Evolutionary conservation across 2,113 vertebrate genomes (phyloP).

Genomic region (Rhinolophus sinicus): DNA sequence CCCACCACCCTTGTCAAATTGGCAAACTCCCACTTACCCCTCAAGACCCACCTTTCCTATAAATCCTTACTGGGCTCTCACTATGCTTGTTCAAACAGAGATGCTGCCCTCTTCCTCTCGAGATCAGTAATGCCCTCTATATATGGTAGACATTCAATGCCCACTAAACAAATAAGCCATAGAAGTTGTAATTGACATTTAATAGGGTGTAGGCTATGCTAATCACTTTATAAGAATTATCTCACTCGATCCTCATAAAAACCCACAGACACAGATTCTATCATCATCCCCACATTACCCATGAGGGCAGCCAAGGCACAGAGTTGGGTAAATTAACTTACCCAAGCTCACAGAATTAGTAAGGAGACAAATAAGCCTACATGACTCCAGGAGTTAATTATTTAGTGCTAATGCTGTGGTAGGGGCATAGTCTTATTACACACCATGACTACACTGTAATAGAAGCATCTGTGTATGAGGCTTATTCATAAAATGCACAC

Average conservation of each 20-base stretch:
- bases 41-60: background rate
- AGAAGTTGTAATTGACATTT: background rate
- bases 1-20: background rate
- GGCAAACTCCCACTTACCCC: background rate
- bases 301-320: background rate
- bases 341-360: background rate
- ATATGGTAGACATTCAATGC: accelerated
- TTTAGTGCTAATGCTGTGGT: background rate
- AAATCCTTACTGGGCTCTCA: background rate
- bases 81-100: background rate
- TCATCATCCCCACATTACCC: background rate
- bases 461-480: background rate
- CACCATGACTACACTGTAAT: background rate
- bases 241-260: background rate
- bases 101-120: background rate
- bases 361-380: background rate
- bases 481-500: background rate
- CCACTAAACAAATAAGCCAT: background rate
- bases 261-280: background rate
- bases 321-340: background rate
- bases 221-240: background rate
- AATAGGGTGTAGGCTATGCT: background rate
- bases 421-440: background rate
- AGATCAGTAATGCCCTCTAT: background rate
- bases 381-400: background rate